phyloP scores from a whole-genome alignment of 2,797 vertebrate species.

The Oryzias dopingdopingensis region DNA sequence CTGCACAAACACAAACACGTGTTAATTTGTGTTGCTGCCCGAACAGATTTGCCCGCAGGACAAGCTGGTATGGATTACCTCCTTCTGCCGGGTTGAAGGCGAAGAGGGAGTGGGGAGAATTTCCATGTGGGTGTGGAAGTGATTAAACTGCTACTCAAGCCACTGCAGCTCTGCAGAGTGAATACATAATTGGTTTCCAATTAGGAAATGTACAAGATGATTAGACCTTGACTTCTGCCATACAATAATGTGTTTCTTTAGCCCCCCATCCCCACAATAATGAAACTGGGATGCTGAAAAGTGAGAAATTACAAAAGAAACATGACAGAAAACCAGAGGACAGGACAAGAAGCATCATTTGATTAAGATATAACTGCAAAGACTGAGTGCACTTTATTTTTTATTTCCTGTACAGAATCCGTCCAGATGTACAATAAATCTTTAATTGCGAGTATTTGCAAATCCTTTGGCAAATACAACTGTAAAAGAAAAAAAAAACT shows the following conservation, averaged over 20 bases:
- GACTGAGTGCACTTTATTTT: too few species aligned
- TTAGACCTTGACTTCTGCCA: conserved; percentile 1
- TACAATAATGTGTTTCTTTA: conserved; percentile 1
- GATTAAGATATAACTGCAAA: too few species aligned
- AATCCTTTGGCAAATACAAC: too few species aligned
- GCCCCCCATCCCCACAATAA: too few species aligned
- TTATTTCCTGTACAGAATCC: too few species aligned
- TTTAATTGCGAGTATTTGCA: too few species aligned
- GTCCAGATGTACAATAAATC: too few species aligned
- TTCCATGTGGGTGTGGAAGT: conserved; percentile 44
- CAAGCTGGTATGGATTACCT: conserved; percentile 56
- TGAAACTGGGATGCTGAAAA: too few species aligned
- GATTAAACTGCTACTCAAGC: conserved; percentile 54
- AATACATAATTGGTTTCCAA: conserved; percentile 35
- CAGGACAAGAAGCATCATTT: too few species aligned
- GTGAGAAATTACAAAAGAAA: too few species aligned
- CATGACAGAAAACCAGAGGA: too few species aligned
- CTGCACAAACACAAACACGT: conserved; percentile 66
- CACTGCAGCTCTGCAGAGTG: conserved; percentile 30
- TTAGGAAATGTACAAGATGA: conserved; percentile 28
- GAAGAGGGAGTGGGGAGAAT: conserved; percentile 23
- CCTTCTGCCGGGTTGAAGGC: conserved; percentile 34
- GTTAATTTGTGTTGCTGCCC: conserved; percentile 63
- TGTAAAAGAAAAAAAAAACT: too few species aligned
- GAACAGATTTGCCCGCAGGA: conserved; percentile 54